Evolutionary conservation across 2,113 vertebrate species (phyloP), one percentile per base, ranked within the genome.

Genomic region (Donacobius atricapilla): DNA sequence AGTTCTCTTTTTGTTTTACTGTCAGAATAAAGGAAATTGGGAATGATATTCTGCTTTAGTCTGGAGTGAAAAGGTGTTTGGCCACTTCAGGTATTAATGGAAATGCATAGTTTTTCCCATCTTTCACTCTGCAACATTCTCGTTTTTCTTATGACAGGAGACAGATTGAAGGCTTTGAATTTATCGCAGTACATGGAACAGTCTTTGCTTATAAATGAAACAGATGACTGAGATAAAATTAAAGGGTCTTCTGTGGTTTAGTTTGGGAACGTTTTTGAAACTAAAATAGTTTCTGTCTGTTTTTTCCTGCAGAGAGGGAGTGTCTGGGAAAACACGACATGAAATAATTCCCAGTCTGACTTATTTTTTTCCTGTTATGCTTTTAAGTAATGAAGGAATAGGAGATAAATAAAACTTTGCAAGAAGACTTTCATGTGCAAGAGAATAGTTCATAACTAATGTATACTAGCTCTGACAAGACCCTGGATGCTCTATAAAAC

Each of bases 111-210:
- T 37, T 86, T 76, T 89, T 6, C 33, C 64, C 31, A 48, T 86
- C 28, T 91, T 89, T 87, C 77, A 7, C 47, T 13, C 39, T 68
- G 44, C 61, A 87, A 3, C 22, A 13, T 89, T 80, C 50, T 57
- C 0, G 0, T 93, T 92, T 95, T 83, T 86, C 85, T 86, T 75
- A 33, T 80, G 63, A 50, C 30, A 35, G 39, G 39, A 90, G 50
- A 54, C 58, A 83, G 76, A 83, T 69, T 39, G 68, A 90, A 86
- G 71, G n/a, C 68, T 92, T 92, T 77, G 75, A 90, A 77, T 94
- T 86, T 90, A 81, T 81, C 77, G 50, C 37, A 44, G 54, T 77
- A 44, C 61, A 51, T 58, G 53, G 80, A 88, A 69, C 58, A 69
- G 75, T 76, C 58, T 72, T 93, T 90, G 63, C 79, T 81, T 92